Conservation (phyloP, 2,113 vertebrate species). For the Prunella fulvescens region DNA sequence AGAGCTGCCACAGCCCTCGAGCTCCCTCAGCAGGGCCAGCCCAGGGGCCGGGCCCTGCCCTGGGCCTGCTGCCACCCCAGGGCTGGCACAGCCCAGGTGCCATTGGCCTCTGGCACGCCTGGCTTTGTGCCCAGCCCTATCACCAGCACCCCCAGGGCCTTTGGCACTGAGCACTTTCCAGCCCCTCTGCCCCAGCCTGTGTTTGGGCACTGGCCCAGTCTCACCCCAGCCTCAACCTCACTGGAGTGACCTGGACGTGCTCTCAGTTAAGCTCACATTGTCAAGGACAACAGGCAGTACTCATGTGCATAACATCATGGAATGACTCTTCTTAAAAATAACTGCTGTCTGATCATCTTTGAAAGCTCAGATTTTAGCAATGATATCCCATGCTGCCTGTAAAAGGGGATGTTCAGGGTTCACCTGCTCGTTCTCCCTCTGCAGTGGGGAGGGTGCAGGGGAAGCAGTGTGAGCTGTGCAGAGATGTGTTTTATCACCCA, state of each 20-base stretch:
- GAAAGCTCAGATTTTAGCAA: not conserved
- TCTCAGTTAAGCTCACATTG: fast-evolving
- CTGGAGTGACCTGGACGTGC: not conserved
- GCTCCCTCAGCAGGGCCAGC: not conserved
- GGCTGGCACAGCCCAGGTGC: not conserved
- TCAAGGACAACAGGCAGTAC: not conserved
- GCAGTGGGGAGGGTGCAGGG: not conserved
- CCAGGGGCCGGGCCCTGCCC: not conserved
- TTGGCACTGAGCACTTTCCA: too few species aligned
- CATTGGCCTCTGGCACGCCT: not conserved
- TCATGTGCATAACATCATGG: too few species aligned
- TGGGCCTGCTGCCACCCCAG: not conserved
- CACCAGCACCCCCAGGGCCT: not conserved
- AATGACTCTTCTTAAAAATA: not conserved
- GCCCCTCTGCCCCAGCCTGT: not conserved
- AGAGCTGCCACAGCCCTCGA: not conserved
- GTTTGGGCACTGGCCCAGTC: too few species aligned
- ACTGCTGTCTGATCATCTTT: not conserved
- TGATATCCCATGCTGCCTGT: not conserved
- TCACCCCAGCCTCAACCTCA: too few species aligned
- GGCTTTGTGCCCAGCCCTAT: not conserved
- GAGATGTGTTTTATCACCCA: not conserved
- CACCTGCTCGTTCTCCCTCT: not conserved
- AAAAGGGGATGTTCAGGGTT: not conserved
- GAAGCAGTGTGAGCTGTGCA: not conserved